phyloP scores from a whole-genome alignment of 2,797 vertebrate species.

The Smutsia gigantea region DNA sequence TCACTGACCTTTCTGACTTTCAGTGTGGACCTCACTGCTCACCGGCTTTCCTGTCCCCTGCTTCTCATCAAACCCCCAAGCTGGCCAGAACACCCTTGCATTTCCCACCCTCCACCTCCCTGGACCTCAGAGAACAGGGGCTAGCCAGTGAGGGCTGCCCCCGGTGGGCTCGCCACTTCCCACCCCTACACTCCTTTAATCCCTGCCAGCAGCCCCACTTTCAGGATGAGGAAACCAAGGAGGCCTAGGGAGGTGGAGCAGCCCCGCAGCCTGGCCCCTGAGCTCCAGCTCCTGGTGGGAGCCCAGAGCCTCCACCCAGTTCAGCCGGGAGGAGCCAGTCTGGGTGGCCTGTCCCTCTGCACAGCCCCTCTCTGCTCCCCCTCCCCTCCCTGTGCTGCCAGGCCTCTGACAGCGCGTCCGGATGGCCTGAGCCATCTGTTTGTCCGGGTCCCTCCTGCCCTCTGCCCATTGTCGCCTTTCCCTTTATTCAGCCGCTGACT shows the following conservation, averaged over 20 bases:
- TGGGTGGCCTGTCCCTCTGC: rapidly evolving
- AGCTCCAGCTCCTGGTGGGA: background rate
- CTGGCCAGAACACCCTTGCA: background rate
- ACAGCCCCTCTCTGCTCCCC: too few relatives aligned
- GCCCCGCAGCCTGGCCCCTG: background rate
- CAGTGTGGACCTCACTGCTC: background rate
- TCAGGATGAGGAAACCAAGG: background rate
- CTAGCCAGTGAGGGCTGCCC: background rate
- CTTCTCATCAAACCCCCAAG: background rate
- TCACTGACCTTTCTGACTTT: background rate
- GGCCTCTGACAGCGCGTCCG: background rate
- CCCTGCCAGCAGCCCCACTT: too few relatives aligned
- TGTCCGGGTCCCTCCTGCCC: rapidly evolving
- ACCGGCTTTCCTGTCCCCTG: rapidly evolving
- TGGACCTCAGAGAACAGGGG: background rate
- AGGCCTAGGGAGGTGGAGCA: background rate
- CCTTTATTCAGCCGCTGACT: background rate
- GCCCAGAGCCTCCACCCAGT: background rate
- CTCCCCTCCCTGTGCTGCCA: rapidly evolving
- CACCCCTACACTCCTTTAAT: rapidly evolving
- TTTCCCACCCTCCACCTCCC: background rate
- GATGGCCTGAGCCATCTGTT: rapidly evolving
- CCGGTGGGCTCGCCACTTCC: background rate
- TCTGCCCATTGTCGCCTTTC: background rate
- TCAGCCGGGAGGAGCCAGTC: rapidly evolving